Conservation (phyloP, 2,888 invertebrate species). For the Dryobota labecula region DNA sequence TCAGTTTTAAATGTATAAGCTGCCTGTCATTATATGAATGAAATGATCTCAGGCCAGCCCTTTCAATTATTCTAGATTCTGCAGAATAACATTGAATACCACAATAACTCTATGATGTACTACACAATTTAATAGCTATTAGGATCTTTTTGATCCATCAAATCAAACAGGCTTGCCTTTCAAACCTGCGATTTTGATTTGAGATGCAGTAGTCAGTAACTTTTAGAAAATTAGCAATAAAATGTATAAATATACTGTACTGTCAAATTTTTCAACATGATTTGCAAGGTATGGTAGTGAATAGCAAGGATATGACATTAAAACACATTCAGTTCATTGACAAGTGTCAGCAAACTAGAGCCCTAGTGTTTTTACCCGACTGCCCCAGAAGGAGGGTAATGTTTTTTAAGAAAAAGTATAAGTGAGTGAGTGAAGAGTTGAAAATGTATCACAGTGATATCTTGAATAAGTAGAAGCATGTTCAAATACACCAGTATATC, state of each 20-base stretch:
- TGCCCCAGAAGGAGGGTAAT: no score
- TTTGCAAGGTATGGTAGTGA: neutral
- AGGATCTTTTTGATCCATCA: neutral
- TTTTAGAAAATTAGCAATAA: neutral
- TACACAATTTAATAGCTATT: neutral
- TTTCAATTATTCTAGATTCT: neutral
- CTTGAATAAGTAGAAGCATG: neutral
- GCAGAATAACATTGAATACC: neutral
- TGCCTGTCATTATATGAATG: neutral
- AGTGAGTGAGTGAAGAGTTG: neutral
- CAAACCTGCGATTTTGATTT: neutral
- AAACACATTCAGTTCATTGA: no score
- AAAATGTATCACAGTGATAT: neutral
- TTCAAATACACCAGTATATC: neutral
- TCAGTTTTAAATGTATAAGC: neutral
- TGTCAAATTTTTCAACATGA: neutral
- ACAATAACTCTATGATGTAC: neutral
- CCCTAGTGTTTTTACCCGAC: neutral
- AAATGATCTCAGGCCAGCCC: neutral
- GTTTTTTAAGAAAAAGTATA: constrained; percentile 2
- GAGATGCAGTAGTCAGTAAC: neutral
- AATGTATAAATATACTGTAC: neutral
- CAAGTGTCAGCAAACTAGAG: neutral
- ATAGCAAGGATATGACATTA: neutral
- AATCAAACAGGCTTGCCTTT: neutral